Conservation (phyloP, 2,888 invertebrate species). For the Lycia hirtaria region DNA sequence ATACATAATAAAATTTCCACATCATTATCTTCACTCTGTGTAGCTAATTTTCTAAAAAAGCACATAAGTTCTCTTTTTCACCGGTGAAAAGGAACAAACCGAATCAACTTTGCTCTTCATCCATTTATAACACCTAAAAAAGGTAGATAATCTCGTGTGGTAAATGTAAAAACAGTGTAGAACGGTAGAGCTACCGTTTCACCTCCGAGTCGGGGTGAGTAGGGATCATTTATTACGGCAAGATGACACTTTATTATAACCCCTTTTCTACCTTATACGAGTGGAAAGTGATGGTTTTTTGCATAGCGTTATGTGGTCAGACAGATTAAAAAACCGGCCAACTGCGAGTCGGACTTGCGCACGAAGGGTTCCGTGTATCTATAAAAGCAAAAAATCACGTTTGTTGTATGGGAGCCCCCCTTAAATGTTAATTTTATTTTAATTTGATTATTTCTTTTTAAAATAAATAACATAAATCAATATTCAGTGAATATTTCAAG, state of each 20-base stretch:
- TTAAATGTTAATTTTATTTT: too few species aligned
- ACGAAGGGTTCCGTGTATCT: too few species aligned
- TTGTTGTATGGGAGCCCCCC: too few species aligned
- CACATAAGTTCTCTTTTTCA: constrained; percentile 9
- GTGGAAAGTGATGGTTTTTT: constrained; percentile 39
- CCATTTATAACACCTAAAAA: constrained; percentile 53
- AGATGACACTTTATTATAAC: constrained; percentile 81
- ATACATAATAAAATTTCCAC: too few species aligned
- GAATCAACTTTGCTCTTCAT: constrained; percentile 44
- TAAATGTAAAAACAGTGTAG: constrained; percentile 75
- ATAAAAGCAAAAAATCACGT: too few species aligned
- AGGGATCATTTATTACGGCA: constrained; percentile 79
- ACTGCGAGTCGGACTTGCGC: too few species aligned
- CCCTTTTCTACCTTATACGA: constrained; percentile 32
- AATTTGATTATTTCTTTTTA: too few species aligned
- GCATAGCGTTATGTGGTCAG: constrained; percentile 34
- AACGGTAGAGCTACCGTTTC: constrained; percentile 40
- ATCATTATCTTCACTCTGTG: too few species aligned
- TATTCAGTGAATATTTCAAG: too few species aligned
- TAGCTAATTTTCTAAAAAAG: too few species aligned
- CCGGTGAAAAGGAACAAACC: constrained; percentile 38
- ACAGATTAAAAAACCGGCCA: not conserved
- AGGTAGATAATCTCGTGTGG: constrained; percentile 59
- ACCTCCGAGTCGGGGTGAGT: constrained; percentile 52
- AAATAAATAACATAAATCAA: too few species aligned